These are phyloP conservation scores for Meloe dianella DNA, from an alignment of 2,888 invertebrate genomes.

Conservation along the genomic window DNA sequence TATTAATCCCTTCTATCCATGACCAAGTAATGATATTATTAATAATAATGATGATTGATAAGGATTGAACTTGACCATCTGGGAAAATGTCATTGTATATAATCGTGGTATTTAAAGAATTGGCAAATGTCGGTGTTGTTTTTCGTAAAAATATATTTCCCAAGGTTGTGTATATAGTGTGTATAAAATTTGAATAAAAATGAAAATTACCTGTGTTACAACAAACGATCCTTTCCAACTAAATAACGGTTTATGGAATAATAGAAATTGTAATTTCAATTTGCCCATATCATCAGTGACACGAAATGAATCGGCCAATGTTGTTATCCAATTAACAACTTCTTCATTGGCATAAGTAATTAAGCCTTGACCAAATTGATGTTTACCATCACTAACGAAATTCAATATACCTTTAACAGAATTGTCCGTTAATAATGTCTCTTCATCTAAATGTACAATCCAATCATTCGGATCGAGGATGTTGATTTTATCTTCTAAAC, in stretches of 20 bases:
- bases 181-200: too few species aligned
- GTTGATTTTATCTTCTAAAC: slow-evolving; percentile 89
- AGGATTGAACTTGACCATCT: not conserved
- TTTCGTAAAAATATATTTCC: not conserved
- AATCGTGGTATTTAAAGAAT: not conserved
- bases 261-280: slow-evolving; percentile 86
- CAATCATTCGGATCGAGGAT: slow-evolving; percentile 86
- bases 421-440: slow-evolving; percentile 92
- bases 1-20: not conserved
- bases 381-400: slow-evolving; percentile 92
- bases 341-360: slow-evolving; percentile 97
- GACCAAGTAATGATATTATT: not conserved
- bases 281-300: slow-evolving; percentile 99
- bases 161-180: not conserved
- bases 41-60: not conserved
- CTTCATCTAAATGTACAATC: slow-evolving; percentile 98
- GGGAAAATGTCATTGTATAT: not conserved
- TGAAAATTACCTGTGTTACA: slow-evolving; percentile 80
- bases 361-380: slow-evolving; percentile 94
- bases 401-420: slow-evolving; percentile 89
- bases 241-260: slow-evolving; percentile 93
- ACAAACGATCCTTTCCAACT: slow-evolving; percentile 99
- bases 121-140: not conserved
- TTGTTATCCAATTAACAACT: slow-evolving; percentile 96
- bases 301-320: slow-evolving; percentile 92